phyloP scores from a whole-genome alignment of 2,113 vertebrate genomes.

The Phylloscopus whistleri region DNA sequence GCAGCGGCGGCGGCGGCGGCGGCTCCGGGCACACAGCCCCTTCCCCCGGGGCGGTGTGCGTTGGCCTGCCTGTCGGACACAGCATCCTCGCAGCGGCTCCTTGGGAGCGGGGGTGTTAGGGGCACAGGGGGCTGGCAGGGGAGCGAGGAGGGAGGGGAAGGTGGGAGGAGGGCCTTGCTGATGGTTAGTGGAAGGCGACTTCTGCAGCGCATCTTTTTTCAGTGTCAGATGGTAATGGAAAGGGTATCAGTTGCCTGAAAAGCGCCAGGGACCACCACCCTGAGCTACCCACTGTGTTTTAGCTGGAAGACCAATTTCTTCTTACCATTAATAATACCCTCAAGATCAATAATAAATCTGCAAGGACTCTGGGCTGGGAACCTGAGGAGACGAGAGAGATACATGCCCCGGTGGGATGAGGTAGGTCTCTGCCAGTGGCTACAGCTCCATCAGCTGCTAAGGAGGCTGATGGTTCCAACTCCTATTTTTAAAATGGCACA shows the following conservation, averaged over 20 bases:
- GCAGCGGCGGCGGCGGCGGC: not conserved
- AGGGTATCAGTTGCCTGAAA: not conserved
- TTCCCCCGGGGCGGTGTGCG: not conserved
- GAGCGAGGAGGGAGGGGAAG: constrained; percentile 16
- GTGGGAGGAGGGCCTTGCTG: constrained; percentile 26
- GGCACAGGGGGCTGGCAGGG: not conserved
- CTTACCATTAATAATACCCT: not conserved
- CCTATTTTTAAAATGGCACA: not conserved
- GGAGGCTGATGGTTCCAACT: not conserved
- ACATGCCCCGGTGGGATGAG: not conserved
- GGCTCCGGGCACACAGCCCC: constrained; percentile 59
- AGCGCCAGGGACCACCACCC: not conserved
- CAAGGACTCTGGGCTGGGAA: not conserved
- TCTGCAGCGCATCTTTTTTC: constrained; percentile 53
- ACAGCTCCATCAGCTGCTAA: not conserved
- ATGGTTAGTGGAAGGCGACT: constrained; percentile 68
- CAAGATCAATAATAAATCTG: not conserved
- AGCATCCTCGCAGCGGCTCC: constrained; percentile 56
- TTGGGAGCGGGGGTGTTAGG: constrained; percentile 25
- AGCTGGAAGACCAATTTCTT: not conserved
- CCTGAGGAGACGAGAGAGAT: not conserved
- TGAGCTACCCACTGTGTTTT: not conserved
- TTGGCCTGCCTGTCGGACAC: constrained; percentile 14
- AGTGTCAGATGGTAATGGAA: constrained; percentile 76
- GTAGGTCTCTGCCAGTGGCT: not conserved